These are phyloP conservation scores for Drosophila burlai DNA, from an alignment of 1,140 invertebrate genomes.

Conservation along the genomic window DNA sequence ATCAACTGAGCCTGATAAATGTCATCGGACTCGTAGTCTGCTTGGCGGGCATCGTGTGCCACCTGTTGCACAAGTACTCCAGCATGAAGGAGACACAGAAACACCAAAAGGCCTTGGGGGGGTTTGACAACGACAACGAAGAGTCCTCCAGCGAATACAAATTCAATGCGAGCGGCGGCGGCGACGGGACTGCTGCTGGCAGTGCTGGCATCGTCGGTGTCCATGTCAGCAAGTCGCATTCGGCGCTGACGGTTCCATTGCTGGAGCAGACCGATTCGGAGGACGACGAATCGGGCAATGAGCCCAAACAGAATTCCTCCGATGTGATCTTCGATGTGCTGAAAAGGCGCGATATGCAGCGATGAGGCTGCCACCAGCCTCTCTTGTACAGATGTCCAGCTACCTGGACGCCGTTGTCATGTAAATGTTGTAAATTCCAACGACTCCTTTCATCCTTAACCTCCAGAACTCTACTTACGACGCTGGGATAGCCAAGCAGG, in stretches of 20 bases:
- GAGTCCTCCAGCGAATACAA: slow-evolving; percentile 60
- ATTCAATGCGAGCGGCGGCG: slow-evolving; percentile 55
- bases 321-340: slow-evolving; percentile 85
- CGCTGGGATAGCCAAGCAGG: slow-evolving; percentile 29
- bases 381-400: slow-evolving; percentile 19
- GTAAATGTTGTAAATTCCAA: slow-evolving; percentile 80
- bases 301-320: slow-evolving; percentile 74
- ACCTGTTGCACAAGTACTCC: slow-evolving; percentile 92
- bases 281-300: slow-evolving; percentile 64
- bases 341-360: slow-evolving; percentile 82
- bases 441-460: neutral
- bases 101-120: slow-evolving; percentile 43
- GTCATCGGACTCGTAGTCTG: slow-evolving; percentile 94
- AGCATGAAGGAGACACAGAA: slow-evolving; percentile 60
- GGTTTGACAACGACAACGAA: slow-evolving; percentile 62
- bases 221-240: slow-evolving; percentile 43
- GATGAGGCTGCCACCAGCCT: slow-evolving; percentile 47
- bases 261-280: slow-evolving; percentile 79
- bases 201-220: slow-evolving; percentile 30
- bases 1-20: slow-evolving; percentile 93
- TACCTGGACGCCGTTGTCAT: slow-evolving; percentile 33
- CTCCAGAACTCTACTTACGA: slow-evolving; percentile 11
- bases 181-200: slow-evolving; percentile 12
- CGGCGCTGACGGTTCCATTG: slow-evolving; percentile 66
- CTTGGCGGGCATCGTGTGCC: slow-evolving; percentile 94